Evolutionary conservation across 2,888 invertebrate species (phyloP).

Genomic region (Sesia apiformis): DNA sequence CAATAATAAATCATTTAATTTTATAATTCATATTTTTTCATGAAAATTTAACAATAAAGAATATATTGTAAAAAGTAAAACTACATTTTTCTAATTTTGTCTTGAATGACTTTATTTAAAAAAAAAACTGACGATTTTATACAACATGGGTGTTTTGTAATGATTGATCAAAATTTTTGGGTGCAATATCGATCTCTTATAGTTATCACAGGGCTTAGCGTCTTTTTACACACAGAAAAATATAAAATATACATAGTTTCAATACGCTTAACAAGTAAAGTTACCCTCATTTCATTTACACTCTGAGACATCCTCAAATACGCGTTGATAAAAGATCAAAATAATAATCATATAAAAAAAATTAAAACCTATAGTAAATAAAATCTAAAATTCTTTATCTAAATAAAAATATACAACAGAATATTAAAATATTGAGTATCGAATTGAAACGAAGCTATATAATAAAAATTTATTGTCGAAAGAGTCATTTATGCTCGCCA

Average conservation of each 20-base stretch:
- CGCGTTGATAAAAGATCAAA: background rate
- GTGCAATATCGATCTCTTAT: slow-evolving; percentile 34
- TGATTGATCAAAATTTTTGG: slow-evolving; percentile 21
- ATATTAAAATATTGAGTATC: no score
- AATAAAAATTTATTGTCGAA: no score
- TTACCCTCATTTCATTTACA: no score
- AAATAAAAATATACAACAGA: background rate
- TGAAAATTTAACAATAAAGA: no score
- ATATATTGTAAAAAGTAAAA: no score
- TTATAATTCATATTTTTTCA: background rate
- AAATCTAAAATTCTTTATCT: background rate
- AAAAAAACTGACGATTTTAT: no score
- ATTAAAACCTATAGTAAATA: background rate
- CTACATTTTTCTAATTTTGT: no score
- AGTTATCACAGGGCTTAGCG: slow-evolving; percentile 52
- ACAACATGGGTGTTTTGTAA: no score
- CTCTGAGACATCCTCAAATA: background rate
- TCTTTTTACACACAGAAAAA: slow-evolving; percentile 39
- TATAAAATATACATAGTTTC: slow-evolving; percentile 13
- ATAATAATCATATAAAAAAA: background rate
- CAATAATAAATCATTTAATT: background rate
- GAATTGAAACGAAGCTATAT: no score
- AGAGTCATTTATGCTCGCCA: no score
- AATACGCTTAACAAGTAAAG: background rate
- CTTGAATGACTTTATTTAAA: no score